These are phyloP conservation scores for Tortricodes alternella DNA, from an alignment of 2,888 invertebrate species.

Conservation along the genomic window DNA sequence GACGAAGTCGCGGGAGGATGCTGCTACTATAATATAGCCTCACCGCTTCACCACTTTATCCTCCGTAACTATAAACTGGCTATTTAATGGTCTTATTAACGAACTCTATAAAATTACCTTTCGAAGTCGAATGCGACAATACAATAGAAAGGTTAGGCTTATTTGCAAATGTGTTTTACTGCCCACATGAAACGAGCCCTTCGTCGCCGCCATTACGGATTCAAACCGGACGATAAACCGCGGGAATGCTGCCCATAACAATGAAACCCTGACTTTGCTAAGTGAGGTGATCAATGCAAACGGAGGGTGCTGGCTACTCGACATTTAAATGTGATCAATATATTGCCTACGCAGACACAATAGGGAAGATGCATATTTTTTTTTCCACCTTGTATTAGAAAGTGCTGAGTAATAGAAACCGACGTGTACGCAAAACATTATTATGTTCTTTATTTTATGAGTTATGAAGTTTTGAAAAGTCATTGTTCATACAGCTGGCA, in stretches of 20 bases:
- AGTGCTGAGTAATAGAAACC: no score
- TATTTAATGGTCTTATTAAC: constrained; percentile 15
- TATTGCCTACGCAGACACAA: no score
- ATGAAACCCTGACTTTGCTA: background rate
- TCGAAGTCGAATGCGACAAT: constrained; percentile 18
- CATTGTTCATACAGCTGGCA: no score
- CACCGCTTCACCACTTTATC: constrained; percentile 1
- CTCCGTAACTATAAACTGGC: background rate
- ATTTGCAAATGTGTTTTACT: constrained; percentile 17
- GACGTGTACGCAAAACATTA: no score
- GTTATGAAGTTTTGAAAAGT: no score
- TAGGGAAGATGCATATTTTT: no score
- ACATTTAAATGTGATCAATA: no score
- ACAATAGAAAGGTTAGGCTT: constrained; percentile 10
- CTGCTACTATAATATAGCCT: constrained; percentile 3
- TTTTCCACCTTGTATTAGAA: no score
- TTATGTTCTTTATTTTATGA: no score
- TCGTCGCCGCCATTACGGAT: constrained; percentile 12
- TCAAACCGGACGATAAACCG: constrained; percentile 12
- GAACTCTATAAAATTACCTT: constrained; percentile 16
- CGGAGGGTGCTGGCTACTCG: background rate
- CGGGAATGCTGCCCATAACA: background rate
- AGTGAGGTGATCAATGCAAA: background rate
- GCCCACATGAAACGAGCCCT: constrained; percentile 5
- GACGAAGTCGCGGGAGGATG: no score